Base-by-base conservation (phyloP, 2,113 vertebrate species). In the Heterotis niloticus region DNA sequence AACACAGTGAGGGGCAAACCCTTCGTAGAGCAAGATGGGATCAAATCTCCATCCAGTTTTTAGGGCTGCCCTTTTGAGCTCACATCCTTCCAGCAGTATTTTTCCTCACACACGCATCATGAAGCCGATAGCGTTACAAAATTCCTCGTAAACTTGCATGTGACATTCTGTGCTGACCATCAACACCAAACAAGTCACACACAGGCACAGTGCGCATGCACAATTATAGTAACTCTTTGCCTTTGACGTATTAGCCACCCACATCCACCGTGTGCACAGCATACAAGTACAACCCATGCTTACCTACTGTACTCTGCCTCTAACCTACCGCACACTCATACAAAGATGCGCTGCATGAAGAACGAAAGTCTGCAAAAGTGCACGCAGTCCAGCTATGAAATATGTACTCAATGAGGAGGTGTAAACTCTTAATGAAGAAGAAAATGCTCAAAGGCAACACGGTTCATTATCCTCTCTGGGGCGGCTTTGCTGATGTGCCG, bases 401-500 rank as follows among this genome's bases (percentile, higher is more conserved):
- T 68, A 54, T 57, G 24, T 23, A 62, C 24, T 57, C 0, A 28
- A 34, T 17, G 26, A 75, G 59, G 59, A 75, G 59, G 54, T 74
- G 54, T 75, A 75, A 75, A 75, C 24, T 75, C 28, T 75, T 62
- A 75, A 57, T 52, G 29, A 51, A 18, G 44, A 78, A 51, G 34
- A 78, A 64, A 66, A 44, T 26, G 20, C 24, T 18, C 11, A 72
- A 62, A 70, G 78, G 23, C 28, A 65, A 60, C 70, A 56, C 28
- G 62, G 67, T 73, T 73, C 67, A 79, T 72, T 79, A 72, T 74
- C 69, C 70, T 74, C 78, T 79, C 70, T 5, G 26, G 14, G 70
- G 62, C 34, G 18, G 23, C 14, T 10, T 62, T 59, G 29, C 18
- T 51, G 11, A 59, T 4, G 62, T 51, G 12, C 34, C 11, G 24